Percentiles rank a stretch among this genome's conserved stretches.
Evolutionary conservation across 2,113 vertebrate genomes (phyloP).

Genomic region (Aptenodytes forsteri): DNA sequence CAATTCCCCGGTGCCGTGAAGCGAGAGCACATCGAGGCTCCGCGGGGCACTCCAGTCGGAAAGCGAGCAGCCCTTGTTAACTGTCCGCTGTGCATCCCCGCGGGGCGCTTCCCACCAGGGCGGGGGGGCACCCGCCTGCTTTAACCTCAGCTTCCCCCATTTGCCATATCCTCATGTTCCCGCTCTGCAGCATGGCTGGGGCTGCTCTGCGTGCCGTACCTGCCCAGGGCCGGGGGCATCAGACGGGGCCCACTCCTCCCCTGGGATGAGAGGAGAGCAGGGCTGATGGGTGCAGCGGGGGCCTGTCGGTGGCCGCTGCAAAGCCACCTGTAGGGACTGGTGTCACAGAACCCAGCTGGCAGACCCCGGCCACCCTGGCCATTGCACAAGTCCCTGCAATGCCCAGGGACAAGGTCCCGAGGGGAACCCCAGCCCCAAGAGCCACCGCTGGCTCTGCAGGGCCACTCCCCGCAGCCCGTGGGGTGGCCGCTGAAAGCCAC

Average conservation of each 20-base stretch:
- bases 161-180: not conserved
- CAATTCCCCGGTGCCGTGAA: not conserved
- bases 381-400: not conserved
- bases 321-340: not conserved
- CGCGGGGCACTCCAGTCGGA: not conserved
- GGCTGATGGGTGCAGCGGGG: not conserved
- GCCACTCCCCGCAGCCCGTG: too few species aligned
- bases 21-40: conserved; percentile 51
- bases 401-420: not conserved
- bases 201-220: not conserved
- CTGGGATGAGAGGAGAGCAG: rapidly evolving
- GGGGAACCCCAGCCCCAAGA: not conserved
- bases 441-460: not conserved
- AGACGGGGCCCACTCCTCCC: rapidly evolving
- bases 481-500: too few species aligned
- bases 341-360: not conserved
- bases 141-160: conserved; percentile 37
- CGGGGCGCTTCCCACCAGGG: not conserved
- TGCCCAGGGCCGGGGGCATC: rapidly evolving
- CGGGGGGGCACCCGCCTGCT: not conserved
- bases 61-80: not conserved
- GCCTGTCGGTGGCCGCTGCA: not conserved
- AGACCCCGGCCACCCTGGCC: not conserved
- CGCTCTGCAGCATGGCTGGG: rapidly evolving
- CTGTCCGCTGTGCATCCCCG: not conserved